Evolutionary conservation across 1,140 invertebrate species (phyloP).

Genomic region (Drosophila ercepeae): DNA sequence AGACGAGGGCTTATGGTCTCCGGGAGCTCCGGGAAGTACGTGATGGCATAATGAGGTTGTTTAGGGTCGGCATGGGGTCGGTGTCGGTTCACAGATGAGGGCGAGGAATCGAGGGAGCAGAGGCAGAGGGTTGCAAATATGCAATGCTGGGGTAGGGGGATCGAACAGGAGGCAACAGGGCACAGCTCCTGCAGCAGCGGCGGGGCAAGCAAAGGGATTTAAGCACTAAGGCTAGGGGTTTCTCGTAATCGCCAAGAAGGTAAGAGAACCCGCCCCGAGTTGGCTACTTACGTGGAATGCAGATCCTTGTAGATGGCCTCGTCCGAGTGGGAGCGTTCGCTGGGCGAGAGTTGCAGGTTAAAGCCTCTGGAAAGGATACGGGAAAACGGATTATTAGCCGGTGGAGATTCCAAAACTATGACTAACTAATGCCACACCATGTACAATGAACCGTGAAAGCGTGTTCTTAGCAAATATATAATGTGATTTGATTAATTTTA

Average conservation of each 20-base stretch:
- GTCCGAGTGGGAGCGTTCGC: slow-evolving; percentile 88
- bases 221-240: slow-evolving; percentile 33
- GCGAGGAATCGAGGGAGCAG: background rate
- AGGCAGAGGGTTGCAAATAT: too few relatives aligned
- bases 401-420: too few relatives aligned
- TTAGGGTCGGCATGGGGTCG: background rate
- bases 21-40: slow-evolving; percentile 14
- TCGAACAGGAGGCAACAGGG: background rate
- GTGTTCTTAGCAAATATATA: too few relatives aligned
- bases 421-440: too few relatives aligned
- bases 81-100: slow-evolving; percentile 36
- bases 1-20: slow-evolving; percentile 41
- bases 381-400: background rate
- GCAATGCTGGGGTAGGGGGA: too few relatives aligned
- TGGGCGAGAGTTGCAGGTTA: slow-evolving; percentile 85
- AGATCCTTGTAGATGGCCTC: slow-evolving; percentile 94
- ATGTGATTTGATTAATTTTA: slow-evolving; percentile 1
- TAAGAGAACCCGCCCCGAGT: background rate
- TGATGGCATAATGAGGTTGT: slow-evolving; percentile 57
- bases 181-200: background rate
- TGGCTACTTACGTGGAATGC: slow-evolving; percentile 87
- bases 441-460: too few relatives aligned
- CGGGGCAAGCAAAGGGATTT: background rate
- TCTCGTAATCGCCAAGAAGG: background rate
- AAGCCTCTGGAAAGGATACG: slow-evolving; percentile 87